phyloP scores from a whole-genome alignment of 1,140 invertebrate species.

The Vollenhovia emeryi region DNA sequence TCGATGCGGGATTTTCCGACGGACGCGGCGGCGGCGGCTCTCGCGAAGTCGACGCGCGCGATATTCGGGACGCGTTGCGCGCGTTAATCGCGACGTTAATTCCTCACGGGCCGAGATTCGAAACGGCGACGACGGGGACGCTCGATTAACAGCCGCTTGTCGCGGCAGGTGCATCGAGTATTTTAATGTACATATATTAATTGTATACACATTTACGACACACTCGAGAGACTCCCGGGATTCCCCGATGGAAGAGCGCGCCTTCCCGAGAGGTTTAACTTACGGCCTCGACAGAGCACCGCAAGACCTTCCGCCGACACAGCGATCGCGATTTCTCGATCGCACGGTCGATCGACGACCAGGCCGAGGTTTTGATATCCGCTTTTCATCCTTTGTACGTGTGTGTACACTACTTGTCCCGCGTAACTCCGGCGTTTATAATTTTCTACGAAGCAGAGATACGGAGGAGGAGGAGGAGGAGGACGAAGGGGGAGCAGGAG shows the following conservation, averaged over 20 bases:
- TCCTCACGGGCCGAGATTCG: background rate
- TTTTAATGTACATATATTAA: slow-evolving; percentile 25
- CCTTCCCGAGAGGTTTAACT: background rate
- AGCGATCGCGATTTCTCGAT: slow-evolving; percentile 3
- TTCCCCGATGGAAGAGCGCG: no score
- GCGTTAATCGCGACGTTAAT: background rate
- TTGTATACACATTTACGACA: background rate
- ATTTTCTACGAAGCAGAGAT: slow-evolving; percentile 79
- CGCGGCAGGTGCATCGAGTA: background rate
- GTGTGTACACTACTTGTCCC: slow-evolving; percentile 62
- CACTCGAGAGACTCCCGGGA: no score
- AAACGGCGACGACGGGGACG: background rate
- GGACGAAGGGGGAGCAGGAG: background rate
- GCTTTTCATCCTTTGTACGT: slow-evolving; percentile 73
- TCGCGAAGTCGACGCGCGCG: no score
- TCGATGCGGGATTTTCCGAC: background rate
- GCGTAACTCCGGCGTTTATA: slow-evolving; percentile 77
- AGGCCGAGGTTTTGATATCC: slow-evolving; percentile 76
- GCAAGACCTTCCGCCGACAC: background rate
- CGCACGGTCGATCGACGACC: slow-evolving; percentile 47
- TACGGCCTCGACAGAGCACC: slow-evolving; percentile 4
- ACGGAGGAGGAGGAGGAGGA: slow-evolving; percentile 17
- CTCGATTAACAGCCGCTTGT: background rate
- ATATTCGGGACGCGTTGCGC: background rate
- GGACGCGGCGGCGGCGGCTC: no score